Conservation (phyloP, 1,140 invertebrate species). For the Globodera ellingtonae region DNA sequence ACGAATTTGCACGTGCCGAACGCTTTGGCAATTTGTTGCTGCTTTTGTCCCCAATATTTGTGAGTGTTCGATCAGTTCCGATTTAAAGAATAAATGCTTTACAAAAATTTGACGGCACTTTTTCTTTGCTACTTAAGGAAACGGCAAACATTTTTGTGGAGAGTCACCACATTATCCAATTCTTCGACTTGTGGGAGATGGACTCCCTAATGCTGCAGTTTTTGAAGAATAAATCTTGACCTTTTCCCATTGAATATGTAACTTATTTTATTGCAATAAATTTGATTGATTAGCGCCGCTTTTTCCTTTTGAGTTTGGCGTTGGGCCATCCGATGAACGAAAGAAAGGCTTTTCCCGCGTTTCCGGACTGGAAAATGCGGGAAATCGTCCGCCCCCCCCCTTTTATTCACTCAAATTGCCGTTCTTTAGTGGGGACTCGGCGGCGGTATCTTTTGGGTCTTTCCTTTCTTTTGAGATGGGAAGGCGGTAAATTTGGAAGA, state of each 20-base stretch:
- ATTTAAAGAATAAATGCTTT: not conserved
- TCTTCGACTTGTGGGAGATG: slow-evolving; percentile 60
- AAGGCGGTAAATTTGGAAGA: not conserved
- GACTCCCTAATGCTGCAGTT: slow-evolving; percentile 51
- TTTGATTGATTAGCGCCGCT: too few relatives aligned
- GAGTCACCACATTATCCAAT: slow-evolving; percentile 58
- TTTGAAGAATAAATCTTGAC: slow-evolving; percentile 47
- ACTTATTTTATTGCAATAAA: too few relatives aligned
- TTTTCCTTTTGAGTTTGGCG: not conserved
- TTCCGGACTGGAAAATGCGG: not conserved
- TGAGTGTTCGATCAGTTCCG: slow-evolving; percentile 37
- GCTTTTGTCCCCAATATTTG: slow-evolving; percentile 58
- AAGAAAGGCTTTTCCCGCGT: not conserved
- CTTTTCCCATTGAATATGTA: not conserved
- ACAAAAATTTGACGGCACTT: not conserved
- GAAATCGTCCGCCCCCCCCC: not conserved
- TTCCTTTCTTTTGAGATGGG: not conserved
- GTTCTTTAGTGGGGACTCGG: not conserved
- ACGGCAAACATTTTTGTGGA: slow-evolving; percentile 60
- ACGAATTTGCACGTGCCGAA: slow-evolving; percentile 42
- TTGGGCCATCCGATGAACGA: not conserved
- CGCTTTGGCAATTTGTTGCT: slow-evolving; percentile 57
- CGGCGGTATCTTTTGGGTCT: not conserved
- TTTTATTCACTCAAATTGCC: not conserved
- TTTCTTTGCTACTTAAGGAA: slow-evolving; percentile 41